Evolutionary conservation across 2,113 vertebrate species (phyloP).

Genomic region (Polypterus bichir): DNA sequence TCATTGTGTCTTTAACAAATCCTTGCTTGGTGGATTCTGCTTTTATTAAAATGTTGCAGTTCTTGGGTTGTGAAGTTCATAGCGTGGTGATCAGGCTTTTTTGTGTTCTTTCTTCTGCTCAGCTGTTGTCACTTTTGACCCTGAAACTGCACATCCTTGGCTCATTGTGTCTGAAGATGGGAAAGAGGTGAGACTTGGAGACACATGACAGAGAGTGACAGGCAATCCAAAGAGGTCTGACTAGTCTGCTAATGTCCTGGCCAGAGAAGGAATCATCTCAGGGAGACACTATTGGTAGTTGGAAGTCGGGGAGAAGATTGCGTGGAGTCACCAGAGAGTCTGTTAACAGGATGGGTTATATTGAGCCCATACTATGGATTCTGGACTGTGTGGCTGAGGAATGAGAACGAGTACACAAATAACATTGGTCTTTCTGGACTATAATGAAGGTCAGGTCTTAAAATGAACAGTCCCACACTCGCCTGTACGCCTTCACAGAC

Average conservation of each 20-base stretch:
- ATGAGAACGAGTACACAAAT: too few species aligned
- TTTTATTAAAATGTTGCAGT: too few species aligned
- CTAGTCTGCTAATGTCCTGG: constrained; percentile 43
- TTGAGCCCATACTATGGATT: too few species aligned
- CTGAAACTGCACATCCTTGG: constrained; percentile 45
- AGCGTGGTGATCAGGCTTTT: background rate
- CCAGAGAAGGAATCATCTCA: constrained; percentile 40
- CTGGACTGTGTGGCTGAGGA: too few species aligned
- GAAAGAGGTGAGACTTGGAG: constrained; percentile 38
- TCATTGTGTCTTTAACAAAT: too few species aligned
- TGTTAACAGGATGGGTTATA: constrained; percentile 28
- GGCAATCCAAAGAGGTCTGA: constrained; percentile 43
- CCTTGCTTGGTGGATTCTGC: too few species aligned
- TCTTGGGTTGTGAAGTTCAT: too few species aligned
- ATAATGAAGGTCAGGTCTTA: constrained; percentile 40
- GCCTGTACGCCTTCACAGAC: constrained; percentile 36
- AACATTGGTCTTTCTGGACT: constrained; percentile 34
- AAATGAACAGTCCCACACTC: constrained; percentile 29
- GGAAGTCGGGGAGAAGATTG: constrained; percentile 39
- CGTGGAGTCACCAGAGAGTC: constrained; percentile 37
- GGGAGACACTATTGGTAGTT: constrained; percentile 62
- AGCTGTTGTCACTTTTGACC: constrained; percentile 49
- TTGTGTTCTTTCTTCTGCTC: background rate
- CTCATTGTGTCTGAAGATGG: constrained; percentile 46
- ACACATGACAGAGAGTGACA: constrained; percentile 12